These are phyloP conservation scores for Nymphalis c-album DNA, from an alignment of 2,888 invertebrate species.

Conservation along the genomic window DNA sequence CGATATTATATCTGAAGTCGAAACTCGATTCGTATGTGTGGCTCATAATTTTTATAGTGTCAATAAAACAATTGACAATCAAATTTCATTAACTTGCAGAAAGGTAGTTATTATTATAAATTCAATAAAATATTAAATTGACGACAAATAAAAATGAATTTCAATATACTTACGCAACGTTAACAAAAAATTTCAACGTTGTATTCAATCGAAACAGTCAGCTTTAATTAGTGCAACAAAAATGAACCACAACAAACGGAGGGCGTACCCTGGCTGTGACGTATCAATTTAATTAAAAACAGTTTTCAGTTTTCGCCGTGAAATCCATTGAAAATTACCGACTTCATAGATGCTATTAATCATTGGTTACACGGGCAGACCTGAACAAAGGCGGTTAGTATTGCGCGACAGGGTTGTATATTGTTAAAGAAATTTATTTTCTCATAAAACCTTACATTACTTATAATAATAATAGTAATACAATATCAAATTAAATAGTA, in stretches of 20 bases:
- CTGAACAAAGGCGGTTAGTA: slow-evolving; percentile 57
- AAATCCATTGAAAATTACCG: slow-evolving; percentile 52
- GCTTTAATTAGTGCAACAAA: slow-evolving; percentile 33
- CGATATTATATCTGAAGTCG: no score
- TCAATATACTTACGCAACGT: neutral
- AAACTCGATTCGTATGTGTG: no score
- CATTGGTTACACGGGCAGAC: slow-evolving; percentile 62
- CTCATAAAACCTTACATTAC: no score
- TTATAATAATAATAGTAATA: no score
- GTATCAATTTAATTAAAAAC: slow-evolving; percentile 48
- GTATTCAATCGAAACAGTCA: slow-evolving; percentile 4
- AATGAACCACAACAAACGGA: slow-evolving; percentile 42
- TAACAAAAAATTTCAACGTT: neutral
- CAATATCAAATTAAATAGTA: no score
- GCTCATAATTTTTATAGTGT: no score
- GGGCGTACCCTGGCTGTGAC: slow-evolving; percentile 45
- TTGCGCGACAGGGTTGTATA: slow-evolving; percentile 45
- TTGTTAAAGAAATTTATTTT: neutral
- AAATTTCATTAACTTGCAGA: no score
- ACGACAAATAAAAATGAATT: neutral
- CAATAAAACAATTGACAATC: no score
- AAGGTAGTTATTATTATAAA: no score
- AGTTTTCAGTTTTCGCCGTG: slow-evolving; percentile 60
- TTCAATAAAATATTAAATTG: neutral
- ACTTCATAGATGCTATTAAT: slow-evolving; percentile 77